Percentiles rank a stretch among this genome's conserved stretches.
Evolutionary conservation across 2,888 invertebrate genomes (phyloP).

Genomic region (Portevinia maculata): DNA sequence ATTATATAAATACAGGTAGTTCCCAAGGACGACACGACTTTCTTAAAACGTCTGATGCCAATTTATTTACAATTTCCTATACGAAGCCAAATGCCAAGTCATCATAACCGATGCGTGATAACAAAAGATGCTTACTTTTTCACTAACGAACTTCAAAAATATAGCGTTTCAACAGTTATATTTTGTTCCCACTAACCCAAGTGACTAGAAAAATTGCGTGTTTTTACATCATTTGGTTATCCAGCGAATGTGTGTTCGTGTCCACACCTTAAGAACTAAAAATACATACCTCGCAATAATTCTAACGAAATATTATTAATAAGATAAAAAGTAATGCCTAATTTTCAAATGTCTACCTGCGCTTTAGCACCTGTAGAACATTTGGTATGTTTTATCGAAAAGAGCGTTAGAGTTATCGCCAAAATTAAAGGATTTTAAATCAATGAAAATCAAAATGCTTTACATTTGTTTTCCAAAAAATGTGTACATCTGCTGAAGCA

Average conservation of each 20-base stretch:
- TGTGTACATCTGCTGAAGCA: no score
- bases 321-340: not conserved
- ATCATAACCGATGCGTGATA: not conserved
- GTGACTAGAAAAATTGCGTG: slow-evolving; percentile 36
- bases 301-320: slow-evolving; percentile 15
- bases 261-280: slow-evolving; percentile 17
- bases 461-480: no score
- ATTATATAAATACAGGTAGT: no score
- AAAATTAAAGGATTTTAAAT: not conserved
- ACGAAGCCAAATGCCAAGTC: not conserved
- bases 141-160: not conserved
- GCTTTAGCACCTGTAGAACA: slow-evolving; percentile 10
- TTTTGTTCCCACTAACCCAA: slow-evolving; percentile 2
- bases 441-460: no score
- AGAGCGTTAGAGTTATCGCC: not conserved
- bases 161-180: not conserved
- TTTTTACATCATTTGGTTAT: slow-evolving; percentile 13
- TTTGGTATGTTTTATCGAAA: not conserved
- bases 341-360: not conserved
- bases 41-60: no score
- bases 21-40: no score
- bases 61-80: no score
- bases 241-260: slow-evolving; percentile 7
- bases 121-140: not conserved
- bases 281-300: not conserved